A percentile compares a stretch with the other conserved stretches of the same genome.
Evolutionary conservation across 2,113 vertebrate genomes (phyloP).

Genomic region (Rhadina sibilatrix): DNA sequence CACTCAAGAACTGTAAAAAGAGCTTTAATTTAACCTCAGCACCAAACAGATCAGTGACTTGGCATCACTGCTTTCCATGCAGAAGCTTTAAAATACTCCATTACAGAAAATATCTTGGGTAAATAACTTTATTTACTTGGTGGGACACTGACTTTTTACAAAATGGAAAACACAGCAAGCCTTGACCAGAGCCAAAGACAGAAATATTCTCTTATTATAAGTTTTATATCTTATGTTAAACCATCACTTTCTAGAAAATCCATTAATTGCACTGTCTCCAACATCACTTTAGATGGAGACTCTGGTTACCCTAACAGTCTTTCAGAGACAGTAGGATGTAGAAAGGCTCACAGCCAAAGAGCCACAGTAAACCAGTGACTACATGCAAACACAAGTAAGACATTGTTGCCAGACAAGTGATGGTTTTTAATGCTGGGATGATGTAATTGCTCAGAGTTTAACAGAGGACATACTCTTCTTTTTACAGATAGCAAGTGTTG

Average conservation of each 20-base stretch:
- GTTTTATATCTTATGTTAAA: not conserved
- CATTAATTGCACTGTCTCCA: constrained; percentile 15
- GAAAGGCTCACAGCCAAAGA: not conserved
- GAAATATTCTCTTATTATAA: not conserved
- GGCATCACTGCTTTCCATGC: not conserved
- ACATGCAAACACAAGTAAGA: constrained; percentile 4
- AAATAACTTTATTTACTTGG: not conserved
- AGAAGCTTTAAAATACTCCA: not conserved
- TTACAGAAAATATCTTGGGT: not conserved
- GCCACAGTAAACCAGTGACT: not conserved
- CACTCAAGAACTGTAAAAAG: not conserved
- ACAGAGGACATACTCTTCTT: not conserved
- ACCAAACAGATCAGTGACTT: not conserved
- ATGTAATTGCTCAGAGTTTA: constrained; percentile 52
- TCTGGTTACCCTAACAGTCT: not conserved
- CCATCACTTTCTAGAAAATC: not conserved
- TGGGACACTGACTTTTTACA: not conserved
- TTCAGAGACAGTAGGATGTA: not conserved
- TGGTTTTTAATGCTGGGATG: constrained; percentile 34
- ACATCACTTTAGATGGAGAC: constrained; percentile 7
- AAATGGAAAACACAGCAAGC: not conserved
- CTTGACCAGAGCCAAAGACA: not conserved
- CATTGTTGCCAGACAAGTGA: not conserved
- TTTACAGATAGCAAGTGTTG: constrained; percentile 1
- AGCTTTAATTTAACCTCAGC: not conserved